These are phyloP conservation scores for Accipiter cooperii DNA, from an alignment of 2,113 vertebrate genomes.

Conservation along the genomic window DNA sequence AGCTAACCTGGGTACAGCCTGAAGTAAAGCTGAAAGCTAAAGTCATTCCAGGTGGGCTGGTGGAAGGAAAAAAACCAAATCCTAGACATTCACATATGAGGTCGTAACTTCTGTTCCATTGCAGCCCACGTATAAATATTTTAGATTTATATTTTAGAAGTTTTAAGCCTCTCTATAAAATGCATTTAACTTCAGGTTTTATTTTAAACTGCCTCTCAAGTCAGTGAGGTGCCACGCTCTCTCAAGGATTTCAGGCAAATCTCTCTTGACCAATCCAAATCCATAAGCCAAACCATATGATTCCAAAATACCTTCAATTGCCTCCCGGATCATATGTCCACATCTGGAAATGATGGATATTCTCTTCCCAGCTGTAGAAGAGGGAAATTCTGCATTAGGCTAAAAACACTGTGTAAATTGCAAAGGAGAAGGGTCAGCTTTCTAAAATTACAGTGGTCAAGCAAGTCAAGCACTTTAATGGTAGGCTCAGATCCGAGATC, in stretches of 20 bases:
- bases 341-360: constrained; percentile 50
- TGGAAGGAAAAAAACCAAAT: constrained; percentile 20
- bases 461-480: constrained; percentile 31
- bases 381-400: constrained; percentile 35
- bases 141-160: constrained; percentile 55
- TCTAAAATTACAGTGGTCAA: constrained; percentile 27
- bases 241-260: constrained; percentile 6
- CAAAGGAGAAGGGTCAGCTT: constrained; percentile 3
- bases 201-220: constrained; percentile 39
- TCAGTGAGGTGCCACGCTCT: not conserved
- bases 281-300: constrained; percentile 18
- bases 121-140: constrained; percentile 48
- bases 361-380: constrained; percentile 17
- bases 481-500: constrained; percentile 18
- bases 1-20: constrained; percentile 22
- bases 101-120: constrained; percentile 35
- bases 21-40: constrained; percentile 58
- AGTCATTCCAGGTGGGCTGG: constrained; percentile 53
- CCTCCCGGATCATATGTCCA: constrained; percentile 19
- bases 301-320: constrained; percentile 41
- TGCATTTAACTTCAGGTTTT: constrained; percentile 35
- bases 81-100: constrained; percentile 30
- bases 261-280: constrained; percentile 24
- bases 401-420: not conserved
- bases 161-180: constrained; percentile 27